Conservation (phyloP, 2,797 vertebrate species). For the Otolemur crassicaudatus region DNA sequence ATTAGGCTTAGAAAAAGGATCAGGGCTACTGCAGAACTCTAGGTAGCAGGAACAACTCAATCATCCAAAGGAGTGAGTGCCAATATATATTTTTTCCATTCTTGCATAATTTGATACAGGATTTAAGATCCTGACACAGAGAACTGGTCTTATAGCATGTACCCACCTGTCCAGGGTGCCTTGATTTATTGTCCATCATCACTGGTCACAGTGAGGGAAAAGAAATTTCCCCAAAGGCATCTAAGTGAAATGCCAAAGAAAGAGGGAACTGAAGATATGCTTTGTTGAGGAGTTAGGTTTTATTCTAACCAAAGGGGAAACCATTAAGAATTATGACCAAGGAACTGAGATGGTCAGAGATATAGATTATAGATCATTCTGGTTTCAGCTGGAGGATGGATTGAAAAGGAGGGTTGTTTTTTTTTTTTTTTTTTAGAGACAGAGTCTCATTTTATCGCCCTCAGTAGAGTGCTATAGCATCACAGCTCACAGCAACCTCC, state of each 20-base stretch:
- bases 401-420: background rate
- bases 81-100: background rate
- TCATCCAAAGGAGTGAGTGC: background rate
- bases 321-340: constrained; percentile 12
- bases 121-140: background rate
- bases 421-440: no score
- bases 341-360: constrained; percentile 6
- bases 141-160: background rate
- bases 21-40: background rate
- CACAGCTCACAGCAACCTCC: no score
- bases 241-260: background rate
- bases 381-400: background rate
- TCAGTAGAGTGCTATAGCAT: no score
- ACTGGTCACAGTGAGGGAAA: background rate
- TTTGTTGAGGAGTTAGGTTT: background rate
- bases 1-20: constrained; percentile 30
- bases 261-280: background rate
- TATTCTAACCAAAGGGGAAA: background rate
- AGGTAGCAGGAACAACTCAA: constrained; percentile 11
- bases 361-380: constrained; percentile 14
- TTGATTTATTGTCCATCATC: background rate
- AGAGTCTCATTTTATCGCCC: no score
- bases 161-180: background rate
- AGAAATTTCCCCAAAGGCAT: constrained; percentile 12
- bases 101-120: background rate